Conservation (phyloP, 2,113 vertebrate species). For the Malurus elegans region DNA sequence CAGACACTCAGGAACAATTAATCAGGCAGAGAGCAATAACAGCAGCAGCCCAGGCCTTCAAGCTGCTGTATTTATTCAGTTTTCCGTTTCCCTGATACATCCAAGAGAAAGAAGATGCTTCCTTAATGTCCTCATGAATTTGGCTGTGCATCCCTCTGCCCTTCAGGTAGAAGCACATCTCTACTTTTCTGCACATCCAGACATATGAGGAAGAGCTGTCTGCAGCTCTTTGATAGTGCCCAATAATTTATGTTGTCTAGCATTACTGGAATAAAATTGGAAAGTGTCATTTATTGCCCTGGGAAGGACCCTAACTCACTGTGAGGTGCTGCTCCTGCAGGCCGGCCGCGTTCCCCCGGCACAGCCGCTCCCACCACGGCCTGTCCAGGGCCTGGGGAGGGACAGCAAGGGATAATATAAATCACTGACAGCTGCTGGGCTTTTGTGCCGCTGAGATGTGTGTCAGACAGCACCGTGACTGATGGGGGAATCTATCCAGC, state of each 20-base stretch:
- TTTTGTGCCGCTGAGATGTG: background rate
- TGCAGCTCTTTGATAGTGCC: background rate
- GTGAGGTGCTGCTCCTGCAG: background rate
- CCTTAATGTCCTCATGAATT: background rate
- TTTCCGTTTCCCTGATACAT: background rate
- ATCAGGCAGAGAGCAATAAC: background rate
- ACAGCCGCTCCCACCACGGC: background rate
- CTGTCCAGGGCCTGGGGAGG: background rate
- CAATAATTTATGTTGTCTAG: background rate
- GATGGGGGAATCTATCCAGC: background rate
- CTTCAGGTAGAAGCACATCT: background rate
- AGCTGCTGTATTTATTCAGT: fast-evolving
- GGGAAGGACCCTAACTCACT: background rate
- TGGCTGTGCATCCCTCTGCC: background rate
- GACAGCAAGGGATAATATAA: background rate
- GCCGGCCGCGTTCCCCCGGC: background rate
- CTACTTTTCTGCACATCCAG: background rate
- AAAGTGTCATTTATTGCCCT: background rate
- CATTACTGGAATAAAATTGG: background rate
- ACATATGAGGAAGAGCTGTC: background rate
- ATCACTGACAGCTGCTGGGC: background rate
- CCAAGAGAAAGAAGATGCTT: background rate
- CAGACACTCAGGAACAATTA: background rate
- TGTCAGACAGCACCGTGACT: background rate
- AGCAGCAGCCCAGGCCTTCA: background rate